phyloP scores from a whole-genome alignment of 1,140 invertebrate species.

The Dendroctonus valens region DNA sequence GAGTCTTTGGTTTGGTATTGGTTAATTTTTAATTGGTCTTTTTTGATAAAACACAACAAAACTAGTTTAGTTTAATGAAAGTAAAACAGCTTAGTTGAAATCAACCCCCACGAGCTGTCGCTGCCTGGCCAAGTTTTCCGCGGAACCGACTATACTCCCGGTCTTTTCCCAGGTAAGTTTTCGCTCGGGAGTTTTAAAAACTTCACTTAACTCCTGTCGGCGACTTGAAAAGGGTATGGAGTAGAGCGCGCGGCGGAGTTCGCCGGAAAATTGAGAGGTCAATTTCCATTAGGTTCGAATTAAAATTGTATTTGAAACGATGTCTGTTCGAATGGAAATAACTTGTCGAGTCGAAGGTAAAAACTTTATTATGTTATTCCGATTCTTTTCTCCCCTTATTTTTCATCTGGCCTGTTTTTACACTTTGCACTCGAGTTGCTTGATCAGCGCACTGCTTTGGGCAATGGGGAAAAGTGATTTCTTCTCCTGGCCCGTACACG shows the following conservation, averaged over 20 bases:
- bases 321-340: slow-evolving; percentile 27
- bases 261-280: slow-evolving; percentile 27
- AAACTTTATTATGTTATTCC: slow-evolving; percentile 10
- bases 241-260: slow-evolving; percentile 16
- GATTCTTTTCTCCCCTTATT: neutral
- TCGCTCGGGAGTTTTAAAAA: slow-evolving; percentile 27
- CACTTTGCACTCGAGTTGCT: neutral
- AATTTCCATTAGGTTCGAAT: slow-evolving; percentile 30
- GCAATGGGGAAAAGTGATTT: no score
- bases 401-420: slow-evolving; percentile 1
- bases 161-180: slow-evolving; percentile 28
- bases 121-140: neutral
- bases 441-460: no score
- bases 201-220: slow-evolving; percentile 32
- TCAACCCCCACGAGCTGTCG: no score
- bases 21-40: no score
- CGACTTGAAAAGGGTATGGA: slow-evolving; percentile 30
- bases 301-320: slow-evolving; percentile 25
- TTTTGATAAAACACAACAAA: no score
- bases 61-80: no score
- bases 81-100: no score
- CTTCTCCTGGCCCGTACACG: no score
- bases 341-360: slow-evolving; percentile 25
- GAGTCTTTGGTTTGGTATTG: no score
- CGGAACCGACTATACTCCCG: slow-evolving; percentile 14